Conservation (phyloP, 30 jellyfish, hydroid and myxozoan genomes). For the Sanderia malayensis region DNA sequence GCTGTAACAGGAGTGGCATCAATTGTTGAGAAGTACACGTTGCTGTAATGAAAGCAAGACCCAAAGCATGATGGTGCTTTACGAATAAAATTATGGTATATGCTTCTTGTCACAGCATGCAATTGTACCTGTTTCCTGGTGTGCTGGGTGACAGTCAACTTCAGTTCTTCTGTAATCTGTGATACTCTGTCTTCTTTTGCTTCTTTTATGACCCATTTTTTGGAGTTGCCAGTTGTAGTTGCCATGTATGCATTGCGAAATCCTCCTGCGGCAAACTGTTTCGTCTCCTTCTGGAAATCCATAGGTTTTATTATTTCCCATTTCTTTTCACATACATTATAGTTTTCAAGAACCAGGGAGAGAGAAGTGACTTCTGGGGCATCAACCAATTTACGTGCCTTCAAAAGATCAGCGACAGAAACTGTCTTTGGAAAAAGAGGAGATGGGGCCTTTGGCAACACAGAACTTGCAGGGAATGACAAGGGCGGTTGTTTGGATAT, state of each 20-base stretch:
- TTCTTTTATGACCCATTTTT: conserved; percentile 21
- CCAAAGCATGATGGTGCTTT: neutral
- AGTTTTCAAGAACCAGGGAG: conserved; percentile 12
- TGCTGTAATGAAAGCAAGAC: neutral
- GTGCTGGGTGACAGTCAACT: no score
- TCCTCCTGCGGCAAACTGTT: conserved; percentile 22
- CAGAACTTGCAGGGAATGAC: no score
- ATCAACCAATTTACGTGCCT: conserved; percentile 8
- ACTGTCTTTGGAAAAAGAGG: conserved; percentile 14
- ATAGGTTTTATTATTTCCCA: neutral
- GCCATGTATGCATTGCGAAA: conserved; percentile 34
- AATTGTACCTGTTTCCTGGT: conserved; percentile 23
- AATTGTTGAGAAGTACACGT: conserved; percentile 4
- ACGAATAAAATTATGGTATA: neutral
- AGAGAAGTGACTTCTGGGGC: conserved; percentile 5
- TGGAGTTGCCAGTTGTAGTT: neutral
- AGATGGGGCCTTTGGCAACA: neutral
- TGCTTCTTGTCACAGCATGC: conserved; percentile 21
- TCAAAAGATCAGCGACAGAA: conserved; percentile 25
- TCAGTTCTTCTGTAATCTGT: neutral
- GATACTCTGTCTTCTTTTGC: neutral
- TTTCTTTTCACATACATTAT: neutral
- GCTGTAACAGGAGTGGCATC: conserved; percentile 5
- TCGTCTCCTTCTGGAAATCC: neutral
- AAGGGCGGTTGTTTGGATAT: no score